Conservation (phyloP, 2,113 vertebrate species). For the Hymenochirus boettgeri region DNA sequence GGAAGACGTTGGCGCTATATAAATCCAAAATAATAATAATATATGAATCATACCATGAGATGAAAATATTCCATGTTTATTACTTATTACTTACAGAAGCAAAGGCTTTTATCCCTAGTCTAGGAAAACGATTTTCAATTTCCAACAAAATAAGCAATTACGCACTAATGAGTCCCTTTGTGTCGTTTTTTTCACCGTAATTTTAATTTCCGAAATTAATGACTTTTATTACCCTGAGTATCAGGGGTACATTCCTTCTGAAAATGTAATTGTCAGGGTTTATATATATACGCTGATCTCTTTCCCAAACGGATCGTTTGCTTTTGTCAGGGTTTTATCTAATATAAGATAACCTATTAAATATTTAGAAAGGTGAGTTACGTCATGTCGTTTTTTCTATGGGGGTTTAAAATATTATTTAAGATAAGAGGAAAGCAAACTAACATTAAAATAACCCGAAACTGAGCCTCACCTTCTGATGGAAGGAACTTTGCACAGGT, state of each 20-base stretch:
- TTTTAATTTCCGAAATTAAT: conserved; percentile 43
- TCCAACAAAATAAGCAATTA: conserved; percentile 39
- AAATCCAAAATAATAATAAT: too few species aligned
- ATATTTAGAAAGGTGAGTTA: background rate
- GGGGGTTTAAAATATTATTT: background rate
- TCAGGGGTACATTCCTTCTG: conserved; percentile 29
- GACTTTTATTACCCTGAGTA: conserved; percentile 37
- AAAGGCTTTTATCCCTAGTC: conserved; percentile 2
- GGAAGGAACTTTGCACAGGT: too few species aligned
- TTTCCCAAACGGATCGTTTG: background rate
- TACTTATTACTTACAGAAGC: conserved; percentile 14
- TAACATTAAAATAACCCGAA: background rate
- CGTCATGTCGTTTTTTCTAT: background rate
- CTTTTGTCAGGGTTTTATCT: background rate
- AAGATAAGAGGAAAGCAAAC: background rate
- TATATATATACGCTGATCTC: conserved; percentile 27
- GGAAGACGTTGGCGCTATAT: too few species aligned
- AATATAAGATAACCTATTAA: background rate
- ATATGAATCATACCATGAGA: too few species aligned
- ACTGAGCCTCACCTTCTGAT: too few species aligned
- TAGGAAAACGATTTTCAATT: conserved; percentile 28
- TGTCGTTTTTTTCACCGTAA: conserved; percentile 22
- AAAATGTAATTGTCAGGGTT: conserved; percentile 32
- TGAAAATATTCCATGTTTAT: conserved; percentile 12
- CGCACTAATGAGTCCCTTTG: conserved; percentile 39